Evolutionary conservation across 1,140 invertebrate species (phyloP).

Genomic region (Ooceraea biroi): DNA sequence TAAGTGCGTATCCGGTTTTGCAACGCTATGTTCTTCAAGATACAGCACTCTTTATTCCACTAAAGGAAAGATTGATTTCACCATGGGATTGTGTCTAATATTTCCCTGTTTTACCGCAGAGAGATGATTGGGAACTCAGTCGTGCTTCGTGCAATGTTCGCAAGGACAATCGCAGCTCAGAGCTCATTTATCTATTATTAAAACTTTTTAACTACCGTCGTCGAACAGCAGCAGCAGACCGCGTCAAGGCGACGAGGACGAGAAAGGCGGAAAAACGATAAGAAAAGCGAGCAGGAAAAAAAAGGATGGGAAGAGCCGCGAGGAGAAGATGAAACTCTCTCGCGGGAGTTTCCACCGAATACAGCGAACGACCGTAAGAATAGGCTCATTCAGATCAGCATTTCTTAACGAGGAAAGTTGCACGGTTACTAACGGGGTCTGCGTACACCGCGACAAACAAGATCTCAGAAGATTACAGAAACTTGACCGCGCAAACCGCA

Average conservation of each 20-base stretch:
- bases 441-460: conserved; percentile 76
- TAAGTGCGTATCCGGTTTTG: too few species aligned
- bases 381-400: conserved; percentile 79
- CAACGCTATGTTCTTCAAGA: not conserved
- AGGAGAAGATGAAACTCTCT: conserved; percentile 64
- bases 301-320: conserved; percentile 30
- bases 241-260: conserved; percentile 30
- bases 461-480: conserved; percentile 54
- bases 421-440: conserved; percentile 73
- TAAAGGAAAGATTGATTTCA: conserved; percentile 23
- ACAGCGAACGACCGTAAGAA: conserved; percentile 69
- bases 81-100: conserved; percentile 20
- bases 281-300: conserved; percentile 18
- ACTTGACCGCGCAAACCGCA: conserved; percentile 31
- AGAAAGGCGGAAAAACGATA: conserved; percentile 36
- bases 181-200: conserved; percentile 75
- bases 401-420: conserved; percentile 85
- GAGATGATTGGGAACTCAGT: conserved; percentile 48
- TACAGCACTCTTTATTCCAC: not conserved
- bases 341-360: conserved; percentile 71
- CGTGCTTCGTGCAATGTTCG: conserved; percentile 36
- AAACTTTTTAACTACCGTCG: conserved; percentile 76
- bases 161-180: conserved; percentile 62
- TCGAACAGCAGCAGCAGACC: conserved; percentile 34
- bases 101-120: conserved; percentile 16